These are phyloP conservation scores for Coryphaenoides rupestris DNA, from an alignment of 2,113 vertebrate genomes.

Conservation along the genomic window DNA sequence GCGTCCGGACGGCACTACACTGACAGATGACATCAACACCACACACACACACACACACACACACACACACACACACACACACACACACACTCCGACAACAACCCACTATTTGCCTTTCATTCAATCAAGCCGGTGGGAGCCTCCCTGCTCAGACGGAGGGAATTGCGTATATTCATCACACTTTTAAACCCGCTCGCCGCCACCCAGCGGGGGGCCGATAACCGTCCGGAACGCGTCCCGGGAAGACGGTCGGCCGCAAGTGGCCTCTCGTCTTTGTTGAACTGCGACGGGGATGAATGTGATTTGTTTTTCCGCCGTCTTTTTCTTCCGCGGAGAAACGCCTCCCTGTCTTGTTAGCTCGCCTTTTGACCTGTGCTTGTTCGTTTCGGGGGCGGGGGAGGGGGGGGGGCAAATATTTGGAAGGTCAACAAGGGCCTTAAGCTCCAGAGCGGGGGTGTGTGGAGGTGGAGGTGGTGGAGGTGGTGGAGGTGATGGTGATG, in stretches of 20 bases:
- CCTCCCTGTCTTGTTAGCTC: neutral
- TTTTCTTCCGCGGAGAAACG: neutral
- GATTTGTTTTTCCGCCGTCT: too few relatives aligned
- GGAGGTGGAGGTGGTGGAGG: too few relatives aligned
- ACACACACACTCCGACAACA: too few relatives aligned
- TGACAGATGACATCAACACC: too few relatives aligned
- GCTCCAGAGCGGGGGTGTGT: too few relatives aligned
- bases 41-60: too few relatives aligned
- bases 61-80: too few relatives aligned
- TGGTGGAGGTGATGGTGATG: too few relatives aligned
- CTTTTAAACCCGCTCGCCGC: neutral
- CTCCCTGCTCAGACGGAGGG: neutral
- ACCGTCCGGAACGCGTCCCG: too few relatives aligned
- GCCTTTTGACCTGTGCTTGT: constrained; percentile 22
- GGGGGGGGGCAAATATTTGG: constrained; percentile 28
- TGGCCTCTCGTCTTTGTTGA: neutral
- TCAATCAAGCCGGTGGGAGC: neutral
- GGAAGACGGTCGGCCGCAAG: too few relatives aligned
- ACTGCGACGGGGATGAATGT: constrained; percentile 3
- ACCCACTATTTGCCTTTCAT: neutral
- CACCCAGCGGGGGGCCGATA: neutral
- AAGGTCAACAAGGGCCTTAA: constrained; percentile 5
- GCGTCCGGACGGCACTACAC: too few relatives aligned
- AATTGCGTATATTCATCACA: constrained; percentile 1
- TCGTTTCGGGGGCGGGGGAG: too few relatives aligned